A percentile compares a stretch with the other conserved stretches of the same genome.
Conservation (phyloP, 1,140 invertebrate genomes). For the Drosophila simulans region DNA sequence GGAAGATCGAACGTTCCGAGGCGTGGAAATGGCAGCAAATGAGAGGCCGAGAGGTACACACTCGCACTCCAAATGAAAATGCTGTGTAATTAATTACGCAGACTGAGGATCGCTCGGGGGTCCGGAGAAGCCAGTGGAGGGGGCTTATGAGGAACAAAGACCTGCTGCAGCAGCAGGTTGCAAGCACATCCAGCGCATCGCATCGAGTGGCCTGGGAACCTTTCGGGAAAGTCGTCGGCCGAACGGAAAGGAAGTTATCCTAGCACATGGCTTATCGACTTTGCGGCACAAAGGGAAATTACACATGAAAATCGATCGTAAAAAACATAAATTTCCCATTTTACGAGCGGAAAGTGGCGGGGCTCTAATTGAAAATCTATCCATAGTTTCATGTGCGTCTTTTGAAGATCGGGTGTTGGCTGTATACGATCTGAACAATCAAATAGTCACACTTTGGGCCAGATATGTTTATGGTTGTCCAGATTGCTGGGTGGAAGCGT, state of each 20-base stretch:
- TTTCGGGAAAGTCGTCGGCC: slow-evolving; percentile 22
- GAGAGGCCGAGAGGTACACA: slow-evolving; percentile 40
- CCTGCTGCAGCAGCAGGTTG: slow-evolving; percentile 44
- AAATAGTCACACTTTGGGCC: slow-evolving; percentile 48
- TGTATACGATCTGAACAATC: slow-evolving; percentile 23
- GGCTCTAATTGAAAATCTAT: slow-evolving; percentile 43
- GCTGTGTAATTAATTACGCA: slow-evolving; percentile 80
- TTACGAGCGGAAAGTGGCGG: slow-evolving; percentile 38
- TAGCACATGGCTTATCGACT: slow-evolving; percentile 36
- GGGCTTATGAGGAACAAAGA: slow-evolving; percentile 27
- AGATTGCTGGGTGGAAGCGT: slow-evolving; percentile 8
- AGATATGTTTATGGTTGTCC: slow-evolving; percentile 5
- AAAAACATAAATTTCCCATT: slow-evolving; percentile 58
- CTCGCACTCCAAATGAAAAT: slow-evolving; percentile 74
- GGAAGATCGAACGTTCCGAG: slow-evolving; percentile 67
- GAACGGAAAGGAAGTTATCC: slow-evolving; percentile 64
- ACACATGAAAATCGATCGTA: slow-evolving; percentile 47
- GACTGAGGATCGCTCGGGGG: slow-evolving; percentile 34
- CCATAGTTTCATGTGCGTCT: slow-evolving; percentile 18
- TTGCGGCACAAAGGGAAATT: slow-evolving; percentile 60
- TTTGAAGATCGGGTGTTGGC: slow-evolving; percentile 20
- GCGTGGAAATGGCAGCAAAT: slow-evolving; percentile 68
- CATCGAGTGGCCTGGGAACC: slow-evolving; percentile 53
- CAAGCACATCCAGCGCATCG: not conserved
- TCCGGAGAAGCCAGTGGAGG: not conserved